Evolutionary conservation across 2,113 vertebrate genomes (phyloP).

Genomic region (Harpagus bidentatus): DNA sequence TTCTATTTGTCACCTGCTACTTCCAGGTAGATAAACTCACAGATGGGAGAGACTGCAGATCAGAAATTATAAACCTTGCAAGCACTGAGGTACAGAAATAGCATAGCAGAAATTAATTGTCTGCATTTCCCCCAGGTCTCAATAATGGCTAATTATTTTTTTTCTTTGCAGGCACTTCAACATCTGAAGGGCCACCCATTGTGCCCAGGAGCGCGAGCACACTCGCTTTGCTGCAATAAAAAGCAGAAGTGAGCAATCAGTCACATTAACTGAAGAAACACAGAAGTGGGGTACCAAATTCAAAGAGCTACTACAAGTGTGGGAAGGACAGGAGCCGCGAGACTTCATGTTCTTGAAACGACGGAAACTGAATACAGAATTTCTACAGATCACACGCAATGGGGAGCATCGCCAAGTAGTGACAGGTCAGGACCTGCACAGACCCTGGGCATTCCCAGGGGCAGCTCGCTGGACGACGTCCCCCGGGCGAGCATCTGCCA

Average conservation of each 20-base stretch:
- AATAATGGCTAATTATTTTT: not conserved
- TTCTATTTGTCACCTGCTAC: constrained; percentile 13
- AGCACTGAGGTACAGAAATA: not conserved
- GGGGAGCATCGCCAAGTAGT: fast-evolving
- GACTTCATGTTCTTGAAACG: not conserved
- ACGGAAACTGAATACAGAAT: not conserved
- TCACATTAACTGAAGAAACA: not conserved
- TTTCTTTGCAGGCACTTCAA: not conserved
- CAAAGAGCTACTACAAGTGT: not conserved
- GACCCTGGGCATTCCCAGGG: not conserved
- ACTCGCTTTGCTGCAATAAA: not conserved
- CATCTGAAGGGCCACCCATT: not conserved
- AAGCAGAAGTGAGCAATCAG: not conserved
- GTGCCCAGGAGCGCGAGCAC: not conserved
- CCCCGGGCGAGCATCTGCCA: fast-evolving
- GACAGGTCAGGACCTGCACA: not conserved
- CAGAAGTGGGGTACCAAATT: not conserved
- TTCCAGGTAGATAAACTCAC: not conserved
- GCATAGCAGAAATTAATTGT: not conserved
- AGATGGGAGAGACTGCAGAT: not conserved
- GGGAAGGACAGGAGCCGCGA: not conserved
- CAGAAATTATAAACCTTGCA: not conserved
- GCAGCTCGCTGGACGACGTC: not conserved
- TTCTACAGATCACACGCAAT: not conserved
- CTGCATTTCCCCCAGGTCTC: not conserved